These are phyloP conservation scores for Hydrozoanthus gracilis DNA, from an alignment of 92 coral and sea anemone genomes.

Conservation along the genomic window DNA sequence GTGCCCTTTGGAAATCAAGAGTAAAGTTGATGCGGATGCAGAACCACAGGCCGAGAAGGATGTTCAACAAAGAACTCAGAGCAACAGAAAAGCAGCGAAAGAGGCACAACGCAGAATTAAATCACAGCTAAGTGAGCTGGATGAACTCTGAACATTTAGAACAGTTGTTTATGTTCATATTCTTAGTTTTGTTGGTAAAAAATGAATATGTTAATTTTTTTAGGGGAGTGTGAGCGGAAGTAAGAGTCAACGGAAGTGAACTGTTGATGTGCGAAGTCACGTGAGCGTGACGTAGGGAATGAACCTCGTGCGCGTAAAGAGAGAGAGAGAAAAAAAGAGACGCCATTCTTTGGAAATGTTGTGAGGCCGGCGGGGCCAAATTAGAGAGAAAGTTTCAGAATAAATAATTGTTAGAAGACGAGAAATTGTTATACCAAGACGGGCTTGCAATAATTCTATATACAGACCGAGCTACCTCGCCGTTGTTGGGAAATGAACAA, in stretches of 20 bases:
- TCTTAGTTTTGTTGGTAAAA: slow-evolving; percentile 1
- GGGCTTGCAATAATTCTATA: too few relatives aligned
- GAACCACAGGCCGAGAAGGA: slow-evolving; percentile 31
- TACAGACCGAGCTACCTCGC: too few relatives aligned
- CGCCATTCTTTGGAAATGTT: too few relatives aligned
- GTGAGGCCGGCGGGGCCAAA: too few relatives aligned
- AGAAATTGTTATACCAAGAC: too few relatives aligned
- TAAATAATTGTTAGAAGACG: too few relatives aligned
- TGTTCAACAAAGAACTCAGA: slow-evolving; percentile 3
- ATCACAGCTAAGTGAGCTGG: slow-evolving; percentile 4
- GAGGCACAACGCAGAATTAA: slow-evolving; percentile 23
- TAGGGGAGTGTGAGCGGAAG: slow-evolving; percentile 3
- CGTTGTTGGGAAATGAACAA: too few relatives aligned
- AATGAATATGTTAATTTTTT: slow-evolving; percentile 17
- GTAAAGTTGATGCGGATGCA: slow-evolving; percentile 17
- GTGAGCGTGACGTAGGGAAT: too few relatives aligned
- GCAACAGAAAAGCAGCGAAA: slow-evolving; percentile 35
- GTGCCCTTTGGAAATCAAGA: slow-evolving; percentile 49
- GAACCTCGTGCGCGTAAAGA: too few relatives aligned
- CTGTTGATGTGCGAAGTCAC: too few relatives aligned
- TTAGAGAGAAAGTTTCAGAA: too few relatives aligned
- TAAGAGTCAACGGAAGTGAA: neutral
- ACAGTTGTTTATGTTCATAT: neutral
- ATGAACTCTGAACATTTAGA: neutral
- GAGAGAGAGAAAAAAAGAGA: too few relatives aligned